Conservation (phyloP, 2,888 invertebrate genomes). For the Lasioglossum morio region DNA sequence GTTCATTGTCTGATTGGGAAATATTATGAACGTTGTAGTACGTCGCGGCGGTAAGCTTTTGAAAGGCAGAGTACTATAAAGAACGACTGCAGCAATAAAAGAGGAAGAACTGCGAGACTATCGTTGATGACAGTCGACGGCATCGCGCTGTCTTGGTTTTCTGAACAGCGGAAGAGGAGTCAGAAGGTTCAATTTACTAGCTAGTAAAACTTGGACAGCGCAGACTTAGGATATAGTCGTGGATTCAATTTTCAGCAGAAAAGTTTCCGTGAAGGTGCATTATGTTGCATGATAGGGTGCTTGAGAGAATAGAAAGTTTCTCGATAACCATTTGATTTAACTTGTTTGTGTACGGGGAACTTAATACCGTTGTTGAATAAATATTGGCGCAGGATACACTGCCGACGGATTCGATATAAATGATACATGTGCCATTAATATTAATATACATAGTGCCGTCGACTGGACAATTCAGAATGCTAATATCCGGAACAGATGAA, state of each 20-base stretch:
- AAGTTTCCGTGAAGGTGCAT: not conserved
- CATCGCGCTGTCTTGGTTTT: not conserved
- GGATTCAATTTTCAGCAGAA: not conserved
- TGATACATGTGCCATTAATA: not conserved
- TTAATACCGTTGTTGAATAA: not conserved
- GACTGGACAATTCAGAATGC: not conserved
- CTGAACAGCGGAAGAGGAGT: not conserved
- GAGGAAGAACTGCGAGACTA: not conserved
- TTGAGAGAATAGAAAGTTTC: not conserved
- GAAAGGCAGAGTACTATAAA: not conserved
- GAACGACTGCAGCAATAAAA: not conserved
- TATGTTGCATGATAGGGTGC: not conserved
- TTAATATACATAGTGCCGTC: too few relatives aligned
- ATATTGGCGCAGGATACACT: not conserved
- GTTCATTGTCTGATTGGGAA: too few relatives aligned
- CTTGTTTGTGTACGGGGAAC: not conserved
- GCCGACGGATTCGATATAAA: not conserved
- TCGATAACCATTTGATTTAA: not conserved
- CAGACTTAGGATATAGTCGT: slow-evolving; percentile 1
- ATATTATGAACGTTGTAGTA: not conserved
- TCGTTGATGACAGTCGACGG: slow-evolving; percentile 1
- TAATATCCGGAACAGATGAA: not conserved
- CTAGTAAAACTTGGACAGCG: not conserved
- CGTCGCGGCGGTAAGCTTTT: not conserved
- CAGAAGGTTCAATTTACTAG: not conserved